phyloP scores from a whole-genome alignment of 2,113 vertebrate genomes.

The Triplophysa siluroides region DNA sequence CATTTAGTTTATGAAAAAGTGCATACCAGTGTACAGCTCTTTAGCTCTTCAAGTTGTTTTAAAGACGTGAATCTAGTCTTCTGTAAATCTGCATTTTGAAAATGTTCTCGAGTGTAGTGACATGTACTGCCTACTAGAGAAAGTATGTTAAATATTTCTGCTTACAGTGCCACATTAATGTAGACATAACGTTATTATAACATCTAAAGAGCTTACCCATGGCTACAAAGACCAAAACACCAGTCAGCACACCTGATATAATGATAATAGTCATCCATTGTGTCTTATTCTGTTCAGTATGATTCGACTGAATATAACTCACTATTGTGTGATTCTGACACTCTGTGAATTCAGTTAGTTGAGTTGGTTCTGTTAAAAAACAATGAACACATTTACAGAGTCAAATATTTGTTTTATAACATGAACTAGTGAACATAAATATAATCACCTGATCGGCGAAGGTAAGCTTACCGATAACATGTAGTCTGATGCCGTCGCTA shows the following conservation, averaged over 20 bases:
- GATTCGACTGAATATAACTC: neutral
- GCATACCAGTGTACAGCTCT: too few relatives aligned
- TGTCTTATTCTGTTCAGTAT: neutral
- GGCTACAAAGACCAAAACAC: neutral
- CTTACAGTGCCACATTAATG: neutral
- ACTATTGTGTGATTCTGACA: neutral
- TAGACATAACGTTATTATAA: neutral
- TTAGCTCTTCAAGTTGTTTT: too few relatives aligned
- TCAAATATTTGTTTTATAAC: neutral
- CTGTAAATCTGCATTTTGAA: too few relatives aligned
- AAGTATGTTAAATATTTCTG: neutral
- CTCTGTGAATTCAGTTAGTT: neutral
- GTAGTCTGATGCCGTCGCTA: neutral
- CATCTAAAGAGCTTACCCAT: constrained; percentile 1
- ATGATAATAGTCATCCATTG: neutral
- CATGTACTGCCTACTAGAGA: too few relatives aligned
- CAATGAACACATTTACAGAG: neutral
- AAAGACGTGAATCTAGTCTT: too few relatives aligned
- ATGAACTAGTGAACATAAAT: neutral
- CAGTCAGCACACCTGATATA: neutral
- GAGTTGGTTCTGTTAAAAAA: neutral
- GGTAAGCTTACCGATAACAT: neutral
- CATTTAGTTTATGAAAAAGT: too few relatives aligned
- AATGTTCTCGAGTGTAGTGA: too few relatives aligned
- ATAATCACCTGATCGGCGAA: neutral